phyloP scores from a whole-genome alignment of 2,113 vertebrate genomes.

The Tychaedon coryphoeus region DNA sequence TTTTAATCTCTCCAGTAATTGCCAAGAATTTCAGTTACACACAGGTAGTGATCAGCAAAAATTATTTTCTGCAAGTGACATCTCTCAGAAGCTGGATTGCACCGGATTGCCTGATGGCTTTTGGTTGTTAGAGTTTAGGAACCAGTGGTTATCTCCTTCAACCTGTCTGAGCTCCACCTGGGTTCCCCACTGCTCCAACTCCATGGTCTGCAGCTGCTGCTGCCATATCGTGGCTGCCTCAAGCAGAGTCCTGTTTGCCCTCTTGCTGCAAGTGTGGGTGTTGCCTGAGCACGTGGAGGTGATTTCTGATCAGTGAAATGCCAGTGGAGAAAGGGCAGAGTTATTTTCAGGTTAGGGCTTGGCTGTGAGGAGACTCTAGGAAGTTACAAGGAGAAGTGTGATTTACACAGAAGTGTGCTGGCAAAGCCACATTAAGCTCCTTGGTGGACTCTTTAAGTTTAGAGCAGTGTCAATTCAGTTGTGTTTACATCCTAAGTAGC shows the following conservation, averaged over 20 bases:
- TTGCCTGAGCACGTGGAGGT: background rate
- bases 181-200: background rate
- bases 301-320: background rate
- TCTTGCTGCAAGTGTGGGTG: background rate
- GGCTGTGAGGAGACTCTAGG: background rate
- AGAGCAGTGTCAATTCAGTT: background rate
- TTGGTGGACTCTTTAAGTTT: background rate
- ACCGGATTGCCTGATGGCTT: background rate
- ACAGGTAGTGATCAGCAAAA: background rate
- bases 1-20: background rate
- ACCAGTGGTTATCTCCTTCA: background rate
- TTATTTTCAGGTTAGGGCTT: background rate
- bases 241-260: background rate
- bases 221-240: accelerated
- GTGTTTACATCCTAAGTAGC: background rate
- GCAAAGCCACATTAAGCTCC: background rate
- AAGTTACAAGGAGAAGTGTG: background rate
- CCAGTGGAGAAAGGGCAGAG: background rate
- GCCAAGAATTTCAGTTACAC: background rate
- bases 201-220: background rate
- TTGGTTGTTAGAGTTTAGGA: background rate
- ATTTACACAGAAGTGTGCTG: background rate
- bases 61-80: background rate
- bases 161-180: background rate
- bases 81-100: background rate